A percentile compares a stretch with the other conserved stretches of the same genome.
Conservation (phyloP, 2,113 vertebrate genomes). For the Rousettus leschenaultii region DNA sequence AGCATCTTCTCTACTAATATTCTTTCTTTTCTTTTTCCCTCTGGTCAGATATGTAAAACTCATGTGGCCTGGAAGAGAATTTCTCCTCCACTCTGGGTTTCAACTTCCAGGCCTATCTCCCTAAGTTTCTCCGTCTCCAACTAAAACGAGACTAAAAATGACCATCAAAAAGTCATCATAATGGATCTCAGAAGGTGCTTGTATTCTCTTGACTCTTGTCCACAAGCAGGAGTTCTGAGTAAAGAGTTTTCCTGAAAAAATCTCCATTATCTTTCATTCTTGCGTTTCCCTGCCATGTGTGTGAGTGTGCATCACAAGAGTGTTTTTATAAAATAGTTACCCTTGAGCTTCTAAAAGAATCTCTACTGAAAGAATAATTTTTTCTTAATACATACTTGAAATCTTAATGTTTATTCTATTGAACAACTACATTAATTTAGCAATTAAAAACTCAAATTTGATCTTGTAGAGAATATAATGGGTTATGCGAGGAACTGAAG, state of each 20-base stretch:
- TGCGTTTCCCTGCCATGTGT: background rate
- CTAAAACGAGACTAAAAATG: background rate
- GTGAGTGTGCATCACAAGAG: background rate
- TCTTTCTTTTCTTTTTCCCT: constrained; percentile 48
- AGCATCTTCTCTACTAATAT: background rate
- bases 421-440: background rate
- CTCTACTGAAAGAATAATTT: background rate
- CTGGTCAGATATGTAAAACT: constrained; percentile 86
- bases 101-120: constrained; percentile 10
- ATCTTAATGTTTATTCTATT: constrained; percentile 1
- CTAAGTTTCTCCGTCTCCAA: background rate
- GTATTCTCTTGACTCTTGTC: constrained; percentile 28
- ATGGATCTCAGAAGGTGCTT: constrained; percentile 83
- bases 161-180: constrained; percentile 73
- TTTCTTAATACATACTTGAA: constrained; percentile 48
- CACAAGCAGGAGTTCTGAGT: constrained; percentile 49
- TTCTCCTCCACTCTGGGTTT: constrained; percentile 70
- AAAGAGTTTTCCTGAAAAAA: constrained; percentile 19
- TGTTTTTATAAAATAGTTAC: background rate
- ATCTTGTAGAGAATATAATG: background rate
- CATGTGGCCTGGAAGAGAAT: constrained; percentile 65
- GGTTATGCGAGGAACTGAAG: fast-evolving
- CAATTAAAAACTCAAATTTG: background rate
- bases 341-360: background rate
- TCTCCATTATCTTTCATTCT: constrained; percentile 48